These are phyloP conservation scores for Salarias fasciatus DNA, from an alignment of 2,797 vertebrate genomes.

Conservation along the genomic window DNA sequence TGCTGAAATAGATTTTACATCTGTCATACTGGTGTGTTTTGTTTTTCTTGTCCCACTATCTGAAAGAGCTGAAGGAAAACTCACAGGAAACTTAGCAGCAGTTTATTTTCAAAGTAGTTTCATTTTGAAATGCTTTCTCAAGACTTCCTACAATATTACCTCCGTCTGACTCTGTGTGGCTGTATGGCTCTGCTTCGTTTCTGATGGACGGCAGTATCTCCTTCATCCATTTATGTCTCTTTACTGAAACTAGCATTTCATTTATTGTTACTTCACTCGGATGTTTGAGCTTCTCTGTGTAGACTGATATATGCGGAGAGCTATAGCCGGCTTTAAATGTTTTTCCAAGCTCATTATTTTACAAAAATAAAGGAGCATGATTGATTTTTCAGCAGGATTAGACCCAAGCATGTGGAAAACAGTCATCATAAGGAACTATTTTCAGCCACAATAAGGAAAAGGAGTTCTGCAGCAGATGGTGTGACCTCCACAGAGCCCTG, in stretches of 20 bases:
- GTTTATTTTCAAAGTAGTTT: conserved; percentile 69
- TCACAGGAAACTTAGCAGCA: conserved; percentile 40
- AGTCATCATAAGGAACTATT: background rate
- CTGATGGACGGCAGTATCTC: no score
- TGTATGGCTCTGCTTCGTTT: background rate
- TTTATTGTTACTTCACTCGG: background rate
- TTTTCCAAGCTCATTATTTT: background rate
- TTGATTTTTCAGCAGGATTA: background rate
- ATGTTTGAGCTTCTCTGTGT: background rate
- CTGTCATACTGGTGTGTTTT: conserved; percentile 54
- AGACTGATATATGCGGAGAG: background rate
- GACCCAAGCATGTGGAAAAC: background rate
- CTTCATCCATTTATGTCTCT: no score
- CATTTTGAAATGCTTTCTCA: conserved; percentile 19
- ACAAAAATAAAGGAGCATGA: no score
- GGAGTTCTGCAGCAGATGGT: conserved; percentile 15
- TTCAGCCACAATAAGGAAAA: background rate
- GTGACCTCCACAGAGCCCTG: conserved; percentile 1
- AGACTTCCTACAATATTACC: conserved; percentile 23
- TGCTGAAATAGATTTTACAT: conserved; percentile 71
- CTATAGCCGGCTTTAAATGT: background rate
- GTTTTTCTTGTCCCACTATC: conserved; percentile 55
- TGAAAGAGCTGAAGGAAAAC: conserved; percentile 33
- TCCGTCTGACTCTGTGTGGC: conserved; percentile 8
- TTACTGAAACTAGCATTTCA: background rate